A percentile compares a stretch with the other conserved stretches of the same genome.
phyloP scores from a whole-genome alignment of 1,140 invertebrate species.

The Homalodisca vitripennis region DNA sequence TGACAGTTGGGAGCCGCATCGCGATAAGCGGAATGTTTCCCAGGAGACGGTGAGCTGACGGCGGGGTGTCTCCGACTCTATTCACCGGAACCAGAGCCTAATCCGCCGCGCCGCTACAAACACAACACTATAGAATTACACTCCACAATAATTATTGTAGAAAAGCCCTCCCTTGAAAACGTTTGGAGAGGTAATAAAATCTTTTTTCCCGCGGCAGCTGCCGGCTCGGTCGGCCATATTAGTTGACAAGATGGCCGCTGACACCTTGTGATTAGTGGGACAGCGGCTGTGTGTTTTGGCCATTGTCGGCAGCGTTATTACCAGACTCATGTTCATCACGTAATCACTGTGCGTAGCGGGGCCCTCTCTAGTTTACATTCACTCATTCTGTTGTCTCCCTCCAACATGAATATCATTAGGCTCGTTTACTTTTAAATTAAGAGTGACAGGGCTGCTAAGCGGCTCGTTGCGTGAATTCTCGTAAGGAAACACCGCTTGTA shows the following conservation, averaged over 20 bases:
- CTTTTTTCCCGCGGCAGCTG: constrained; percentile 18
- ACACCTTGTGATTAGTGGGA: constrained; percentile 26
- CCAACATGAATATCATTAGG: too few relatives aligned
- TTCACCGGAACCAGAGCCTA: neutral
- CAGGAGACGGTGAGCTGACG: too few relatives aligned
- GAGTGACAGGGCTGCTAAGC: too few relatives aligned
- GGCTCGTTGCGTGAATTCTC: too few relatives aligned
- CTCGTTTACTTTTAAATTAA: too few relatives aligned
- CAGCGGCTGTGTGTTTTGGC: constrained; percentile 13
- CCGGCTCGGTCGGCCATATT: constrained; percentile 1
- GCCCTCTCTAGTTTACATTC: neutral
- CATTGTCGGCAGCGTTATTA: constrained; percentile 13
- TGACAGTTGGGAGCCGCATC: too few relatives aligned
- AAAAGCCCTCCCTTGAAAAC: constrained; percentile 21
- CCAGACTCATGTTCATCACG: constrained; percentile 14
- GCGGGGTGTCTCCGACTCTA: too few relatives aligned
- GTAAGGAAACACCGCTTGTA: too few relatives aligned
- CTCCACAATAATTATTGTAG: constrained; percentile 22
- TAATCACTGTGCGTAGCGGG: neutral
- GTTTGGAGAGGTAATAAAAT: constrained; percentile 25
- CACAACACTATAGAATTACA: constrained; percentile 28
- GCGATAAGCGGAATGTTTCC: too few relatives aligned
- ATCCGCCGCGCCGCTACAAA: constrained; percentile 19
- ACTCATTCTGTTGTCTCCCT: too few relatives aligned
- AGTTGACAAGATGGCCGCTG: constrained; percentile 25